Conservation (phyloP, 2,888 invertebrate species). For the Unio delphinus region DNA sequence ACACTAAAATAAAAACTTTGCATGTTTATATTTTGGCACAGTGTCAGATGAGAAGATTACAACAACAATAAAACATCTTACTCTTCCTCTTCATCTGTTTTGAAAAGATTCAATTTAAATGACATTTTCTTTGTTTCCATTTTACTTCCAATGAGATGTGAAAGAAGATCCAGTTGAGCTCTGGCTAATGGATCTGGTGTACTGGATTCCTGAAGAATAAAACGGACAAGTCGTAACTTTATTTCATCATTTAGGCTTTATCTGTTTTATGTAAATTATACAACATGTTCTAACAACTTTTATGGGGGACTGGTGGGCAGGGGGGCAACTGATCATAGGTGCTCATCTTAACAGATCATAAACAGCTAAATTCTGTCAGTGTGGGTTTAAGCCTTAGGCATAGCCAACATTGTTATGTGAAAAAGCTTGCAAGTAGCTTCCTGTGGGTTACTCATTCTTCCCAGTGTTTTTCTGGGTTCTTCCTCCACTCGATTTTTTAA, state of each 20-base stretch:
- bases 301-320: too few relatives aligned
- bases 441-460: too few relatives aligned
- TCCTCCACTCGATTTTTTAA: too few relatives aligned
- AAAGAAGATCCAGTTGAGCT: conserved; percentile 70
- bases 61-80: conserved; percentile 27
- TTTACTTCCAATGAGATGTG: conserved; percentile 62
- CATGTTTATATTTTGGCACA: not conserved
- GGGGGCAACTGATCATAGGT: too few relatives aligned
- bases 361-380: too few relatives aligned
- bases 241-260: not conserved
- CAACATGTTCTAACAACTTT: not conserved
- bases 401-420: too few relatives aligned
- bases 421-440: too few relatives aligned
- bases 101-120: conserved; percentile 68
- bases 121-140: conserved; percentile 51
- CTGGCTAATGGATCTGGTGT: conserved; percentile 67
- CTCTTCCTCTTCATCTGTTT: conserved; percentile 61
- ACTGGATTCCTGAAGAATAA: conserved; percentile 52
- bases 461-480: too few relatives aligned
- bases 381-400: too few relatives aligned
- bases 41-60: not conserved
- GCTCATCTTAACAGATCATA: not conserved
- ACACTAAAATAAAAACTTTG: too few relatives aligned
- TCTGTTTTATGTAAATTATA: not conserved
- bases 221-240: not conserved